phyloP scores from a whole-genome alignment of 2,797 vertebrate species.

The Fringilla coelebs region DNA sequence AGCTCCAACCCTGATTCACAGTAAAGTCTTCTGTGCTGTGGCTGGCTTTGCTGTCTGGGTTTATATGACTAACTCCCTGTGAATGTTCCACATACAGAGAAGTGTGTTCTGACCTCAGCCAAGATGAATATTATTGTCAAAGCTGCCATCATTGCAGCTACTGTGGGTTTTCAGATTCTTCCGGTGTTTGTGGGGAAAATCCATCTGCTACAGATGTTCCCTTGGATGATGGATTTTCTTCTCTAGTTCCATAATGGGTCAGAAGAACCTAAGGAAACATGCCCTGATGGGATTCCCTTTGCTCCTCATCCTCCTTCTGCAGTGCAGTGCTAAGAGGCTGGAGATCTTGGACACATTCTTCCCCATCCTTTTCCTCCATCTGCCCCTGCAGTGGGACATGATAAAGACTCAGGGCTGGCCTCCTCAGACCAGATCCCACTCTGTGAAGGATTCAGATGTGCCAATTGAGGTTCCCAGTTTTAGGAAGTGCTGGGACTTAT shows the following conservation, averaged over 20 bases:
- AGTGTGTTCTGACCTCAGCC: constrained; percentile 31
- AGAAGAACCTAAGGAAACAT: background rate
- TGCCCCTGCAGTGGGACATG: fast-evolving
- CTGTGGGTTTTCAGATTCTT: constrained; percentile 1
- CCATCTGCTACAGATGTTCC: background rate
- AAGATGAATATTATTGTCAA: constrained; percentile 55
- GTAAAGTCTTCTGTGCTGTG: constrained; percentile 11
- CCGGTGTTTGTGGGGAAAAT: background rate
- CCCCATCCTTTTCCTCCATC: background rate
- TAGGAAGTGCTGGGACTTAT: background rate
- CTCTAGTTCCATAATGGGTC: background rate
- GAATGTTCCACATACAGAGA: constrained; percentile 45
- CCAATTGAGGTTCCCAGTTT: background rate
- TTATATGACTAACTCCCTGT: constrained; percentile 39
- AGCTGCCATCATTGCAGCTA: constrained; percentile 19
- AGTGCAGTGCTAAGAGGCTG: background rate
- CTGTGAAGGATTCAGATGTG: background rate
- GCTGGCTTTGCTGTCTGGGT: constrained; percentile 18
- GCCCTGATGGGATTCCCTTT: background rate
- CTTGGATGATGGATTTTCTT: background rate
- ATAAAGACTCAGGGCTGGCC: background rate
- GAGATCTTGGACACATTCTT: background rate
- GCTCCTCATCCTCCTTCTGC: background rate
- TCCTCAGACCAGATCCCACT: background rate
- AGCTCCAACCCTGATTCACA: background rate